Evolutionary conservation across 2,113 vertebrate genomes (phyloP), one percentile per base, ranked within the genome.

Genomic region (Tringa solitaria): DNA sequence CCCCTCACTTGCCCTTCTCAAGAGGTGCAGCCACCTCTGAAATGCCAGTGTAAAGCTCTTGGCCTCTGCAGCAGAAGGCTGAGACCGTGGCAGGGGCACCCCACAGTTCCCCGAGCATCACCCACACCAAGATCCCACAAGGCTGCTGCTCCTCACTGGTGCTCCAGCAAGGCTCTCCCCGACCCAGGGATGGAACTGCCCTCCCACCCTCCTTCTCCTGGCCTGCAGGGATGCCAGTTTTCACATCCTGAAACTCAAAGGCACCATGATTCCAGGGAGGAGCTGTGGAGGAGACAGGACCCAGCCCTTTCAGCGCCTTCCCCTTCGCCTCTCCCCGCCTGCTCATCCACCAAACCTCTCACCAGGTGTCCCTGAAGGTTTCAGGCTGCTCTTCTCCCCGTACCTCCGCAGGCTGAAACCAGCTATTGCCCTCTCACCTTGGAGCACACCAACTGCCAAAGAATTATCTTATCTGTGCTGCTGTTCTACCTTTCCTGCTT

Each of bases 41-140:
- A 90, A 90, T 3, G 1, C 37, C 28, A 46, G 9, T 12, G 13
- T 32, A 64, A 53, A 33, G 24, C 13, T n/a, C 64, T 17, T 43
- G 30, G 57, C 11, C 32, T 30, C 69, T 35, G n/a, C 24, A 67
- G 60, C 41, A 50, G 6, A 4, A 64, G 24, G 43, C 28, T 61
- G 72, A 83, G 41, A 27, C 56, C 3, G 0, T 18, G 41, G 17
- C 1, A 2, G 60, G 6, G 0, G 0, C 35, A 43, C 4, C 22
- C 32, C 8, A 1, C 67, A 60, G 46, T 16, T 69, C 26, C 21
- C 37, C 3, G 1, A 60, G 45, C 33, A 43, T 53, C 76, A 51
- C 6, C 14, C 54, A 19, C 39, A 35, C 8, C 1, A 0, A 85
- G 35, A 73, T 28, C 39, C 33, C 9, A 2, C 26, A 51, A 0